Evolutionary conservation across 2,113 vertebrate species (phyloP), one percentile per base, ranked within the genome.

Genomic region (Corvus hawaiiensis): DNA sequence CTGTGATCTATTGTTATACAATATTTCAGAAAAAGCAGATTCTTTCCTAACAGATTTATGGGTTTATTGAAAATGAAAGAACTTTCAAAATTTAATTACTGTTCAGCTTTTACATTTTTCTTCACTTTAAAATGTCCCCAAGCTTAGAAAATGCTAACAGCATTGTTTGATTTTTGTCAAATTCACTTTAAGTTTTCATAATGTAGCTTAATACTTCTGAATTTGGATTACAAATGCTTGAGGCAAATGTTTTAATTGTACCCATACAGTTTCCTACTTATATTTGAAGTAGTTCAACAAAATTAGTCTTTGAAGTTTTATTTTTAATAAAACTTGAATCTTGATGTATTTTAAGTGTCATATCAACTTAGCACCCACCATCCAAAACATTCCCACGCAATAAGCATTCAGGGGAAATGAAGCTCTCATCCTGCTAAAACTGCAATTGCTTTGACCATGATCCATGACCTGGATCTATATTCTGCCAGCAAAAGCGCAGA

Each of bases 161-260:
- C 20, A 37, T 80, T 82, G 81, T 61, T 52, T 67, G 18, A 74
- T 68, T 84, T 64, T 84, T 85, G 71, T 84, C 52, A 89, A 89
- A 87, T 54, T 55, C 37, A 69, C 35, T 76, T 63, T 28, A 44
- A 49, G 27, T 62, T 96, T 83, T 80, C 67, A 76, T 88, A 76
- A 80, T 51, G 46, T 59, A 90, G 66, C 27, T 82, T 69, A 79
- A 68, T 88, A 73, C 24, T 95, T 66, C 35, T 85, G 51, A 71
- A 77, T 91, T 83, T 84, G 52, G 35, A 96, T 64, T 88, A 59
- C 19, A 90, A 72, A 88, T 37, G 79, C 72, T 69, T 74, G 26
- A 94, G 55, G 75, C 32, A 69, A 93, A 74, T 80, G 27, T 90
- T 94, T 88, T 91, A 80, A 74, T 95, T 97, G 67, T 80, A 88